Evolutionary conservation across 2,797 vertebrate genomes (phyloP).

Genomic region (Clarias fuscus): DNA sequence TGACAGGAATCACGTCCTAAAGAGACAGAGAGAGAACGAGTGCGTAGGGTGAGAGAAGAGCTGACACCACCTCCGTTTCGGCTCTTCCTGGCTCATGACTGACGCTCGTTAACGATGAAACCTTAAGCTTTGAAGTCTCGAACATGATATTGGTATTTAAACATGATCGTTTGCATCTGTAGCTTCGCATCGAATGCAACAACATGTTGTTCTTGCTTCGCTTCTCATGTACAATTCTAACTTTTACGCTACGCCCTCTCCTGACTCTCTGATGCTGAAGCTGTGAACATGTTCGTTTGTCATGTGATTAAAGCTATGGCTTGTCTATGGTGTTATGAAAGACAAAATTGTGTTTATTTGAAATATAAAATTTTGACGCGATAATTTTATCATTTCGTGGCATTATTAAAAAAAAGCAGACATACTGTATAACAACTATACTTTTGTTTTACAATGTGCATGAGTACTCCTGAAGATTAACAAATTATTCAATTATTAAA

Average conservation of each 20-base stretch:
- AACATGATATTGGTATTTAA: background rate
- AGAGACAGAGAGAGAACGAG: conserved; percentile 15
- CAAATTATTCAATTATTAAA: too few relatives aligned
- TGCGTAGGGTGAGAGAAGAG: conserved; percentile 31
- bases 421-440: background rate
- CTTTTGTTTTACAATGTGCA: too few relatives aligned
- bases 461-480: too few relatives aligned
- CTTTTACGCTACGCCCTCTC: background rate
- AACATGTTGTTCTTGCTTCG: background rate
- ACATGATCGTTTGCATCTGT: background rate
- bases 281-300: background rate
- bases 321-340: background rate
- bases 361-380: background rate
- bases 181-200: too few relatives aligned
- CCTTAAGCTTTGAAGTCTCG: background rate
- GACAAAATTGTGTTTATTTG: background rate
- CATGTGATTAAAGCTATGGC: background rate
- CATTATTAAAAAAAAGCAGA: background rate
- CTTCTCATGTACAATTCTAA: background rate
- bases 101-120: conserved; percentile 10
- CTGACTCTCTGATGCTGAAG: background rate
- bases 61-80: conserved; percentile 34
- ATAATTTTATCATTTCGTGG: background rate
- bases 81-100: conserved; percentile 24
- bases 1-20: conserved; percentile 88